These are phyloP conservation scores for Chirona hameri DNA, from an alignment of 2,888 invertebrate species.

Conservation along the genomic window DNA sequence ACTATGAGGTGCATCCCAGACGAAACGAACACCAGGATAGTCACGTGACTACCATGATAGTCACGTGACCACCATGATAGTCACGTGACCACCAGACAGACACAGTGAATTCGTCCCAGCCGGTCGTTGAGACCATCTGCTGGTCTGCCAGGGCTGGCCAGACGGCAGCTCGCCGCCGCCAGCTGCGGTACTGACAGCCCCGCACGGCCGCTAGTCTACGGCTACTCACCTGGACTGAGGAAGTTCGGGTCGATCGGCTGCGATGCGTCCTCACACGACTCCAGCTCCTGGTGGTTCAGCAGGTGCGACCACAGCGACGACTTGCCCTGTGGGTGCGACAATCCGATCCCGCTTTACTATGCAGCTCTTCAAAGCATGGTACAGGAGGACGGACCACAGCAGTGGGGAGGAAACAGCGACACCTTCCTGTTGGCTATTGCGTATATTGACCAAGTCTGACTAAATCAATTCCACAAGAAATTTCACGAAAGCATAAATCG, in stretches of 20 bases:
- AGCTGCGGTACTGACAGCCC: not conserved
- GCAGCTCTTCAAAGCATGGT: no score
- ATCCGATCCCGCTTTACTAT: no score
- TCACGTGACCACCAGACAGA: not conserved
- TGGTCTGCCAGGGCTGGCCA: no score
- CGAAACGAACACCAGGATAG: slow-evolving; percentile 2
- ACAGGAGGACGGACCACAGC: no score
- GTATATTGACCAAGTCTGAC: no score
- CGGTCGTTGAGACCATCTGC: no score
- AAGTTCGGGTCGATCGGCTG: slow-evolving; percentile 59
- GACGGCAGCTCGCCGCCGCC: not conserved
- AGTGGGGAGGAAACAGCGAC: no score
- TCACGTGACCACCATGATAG: not conserved
- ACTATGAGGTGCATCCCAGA: no score
- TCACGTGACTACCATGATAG: not conserved
- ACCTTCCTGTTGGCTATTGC: no score
- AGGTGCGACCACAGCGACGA: slow-evolving; percentile 97
- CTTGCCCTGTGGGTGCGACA: slow-evolving; percentile 64
- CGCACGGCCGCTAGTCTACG: not conserved
- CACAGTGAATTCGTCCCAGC: no score
- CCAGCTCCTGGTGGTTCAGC: slow-evolving; percentile 79
- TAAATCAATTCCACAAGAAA: no score
- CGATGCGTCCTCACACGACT: slow-evolving; percentile 58
- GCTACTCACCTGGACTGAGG: slow-evolving; percentile 58
- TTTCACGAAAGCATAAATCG: no score